phyloP scores from a whole-genome alignment of 1,140 invertebrate species.

The Homarus americanus region DNA sequence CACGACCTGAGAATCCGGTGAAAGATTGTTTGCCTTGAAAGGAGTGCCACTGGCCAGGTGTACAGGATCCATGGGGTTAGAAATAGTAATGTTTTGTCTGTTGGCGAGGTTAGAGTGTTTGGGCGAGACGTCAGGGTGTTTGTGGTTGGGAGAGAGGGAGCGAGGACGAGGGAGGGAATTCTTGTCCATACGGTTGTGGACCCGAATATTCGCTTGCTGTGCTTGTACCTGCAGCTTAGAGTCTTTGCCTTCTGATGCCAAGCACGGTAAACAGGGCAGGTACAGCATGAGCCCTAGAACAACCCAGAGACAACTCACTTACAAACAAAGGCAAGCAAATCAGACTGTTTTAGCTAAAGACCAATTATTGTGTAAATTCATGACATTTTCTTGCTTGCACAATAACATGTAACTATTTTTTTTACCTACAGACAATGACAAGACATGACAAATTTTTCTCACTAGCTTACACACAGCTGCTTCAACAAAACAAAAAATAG shows the following conservation, averaged over 20 bases:
- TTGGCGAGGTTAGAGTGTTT: slow-evolving; percentile 45
- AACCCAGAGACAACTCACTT: slow-evolving; percentile 72
- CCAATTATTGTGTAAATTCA: slow-evolving; percentile 6
- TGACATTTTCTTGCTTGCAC: slow-evolving; percentile 38
- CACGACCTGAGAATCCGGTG: slow-evolving; percentile 19
- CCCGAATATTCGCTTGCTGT: slow-evolving; percentile 75
- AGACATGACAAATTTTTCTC: slow-evolving; percentile 18
- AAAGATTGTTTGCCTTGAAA: slow-evolving; percentile 40
- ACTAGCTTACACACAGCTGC: slow-evolving; percentile 34
- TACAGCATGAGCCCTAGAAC: slow-evolving; percentile 76
- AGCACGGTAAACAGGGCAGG: slow-evolving; percentile 77
- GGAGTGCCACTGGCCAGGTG: slow-evolving; percentile 65
- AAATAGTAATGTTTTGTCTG: slow-evolving; percentile 63
- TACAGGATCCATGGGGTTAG: slow-evolving; percentile 63
- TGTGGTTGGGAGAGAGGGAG: slow-evolving; percentile 71
- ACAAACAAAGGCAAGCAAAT: slow-evolving; percentile 72
- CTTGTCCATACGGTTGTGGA: slow-evolving; percentile 72
- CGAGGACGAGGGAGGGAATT: slow-evolving; percentile 66
- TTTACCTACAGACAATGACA: slow-evolving; percentile 34
- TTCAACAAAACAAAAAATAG: slow-evolving; percentile 42
- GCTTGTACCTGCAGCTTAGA: slow-evolving; percentile 72
- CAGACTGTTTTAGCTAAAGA: slow-evolving; percentile 47
- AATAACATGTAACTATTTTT: slow-evolving; percentile 19
- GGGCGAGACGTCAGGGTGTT: slow-evolving; percentile 62
- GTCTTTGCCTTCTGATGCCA: slow-evolving; percentile 75